Conservation (phyloP, 2,888 invertebrate species). For the Mystacides longicornis region DNA sequence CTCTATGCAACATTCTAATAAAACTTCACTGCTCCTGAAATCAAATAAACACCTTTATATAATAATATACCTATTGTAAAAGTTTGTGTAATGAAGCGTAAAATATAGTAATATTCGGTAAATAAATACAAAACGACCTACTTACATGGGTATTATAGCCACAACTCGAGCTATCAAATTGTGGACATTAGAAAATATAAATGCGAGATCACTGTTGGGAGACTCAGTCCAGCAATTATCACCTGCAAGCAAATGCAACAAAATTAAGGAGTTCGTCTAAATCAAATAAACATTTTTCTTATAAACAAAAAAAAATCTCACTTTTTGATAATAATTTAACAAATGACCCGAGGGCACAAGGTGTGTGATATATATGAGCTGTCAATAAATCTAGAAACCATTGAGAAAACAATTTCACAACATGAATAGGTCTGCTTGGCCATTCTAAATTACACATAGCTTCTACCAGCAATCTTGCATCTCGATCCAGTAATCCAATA, state of each 20-base stretch:
- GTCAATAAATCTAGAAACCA: constrained; percentile 41
- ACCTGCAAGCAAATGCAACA: constrained; percentile 33
- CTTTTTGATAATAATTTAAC: constrained; percentile 40
- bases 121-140: constrained; percentile 27
- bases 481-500: constrained; percentile 39
- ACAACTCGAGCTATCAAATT: constrained; percentile 43
- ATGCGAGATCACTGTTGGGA: constrained; percentile 48
- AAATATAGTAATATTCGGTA: too few relatives aligned
- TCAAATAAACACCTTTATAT: too few relatives aligned
- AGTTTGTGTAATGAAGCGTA: too few relatives aligned
- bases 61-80: too few relatives aligned
- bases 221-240: constrained; percentile 50
- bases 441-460: constrained; percentile 39
- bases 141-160: constrained; percentile 47
- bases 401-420: constrained; percentile 36
- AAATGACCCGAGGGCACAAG: constrained; percentile 36
- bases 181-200: constrained; percentile 59
- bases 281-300: not conserved
- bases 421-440: constrained; percentile 34
- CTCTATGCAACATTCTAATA: constrained; percentile 56
- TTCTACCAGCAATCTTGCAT: constrained; percentile 39
- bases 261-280: not conserved
- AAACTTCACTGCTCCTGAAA: constrained; percentile 62
- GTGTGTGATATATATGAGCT: constrained; percentile 43
- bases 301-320: constrained; percentile 28